A percentile compares a stretch with the other conserved stretches of the same genome.
These are phyloP conservation scores for Nowickia ferox DNA, from an alignment of 2,888 invertebrate genomes.

Conservation along the genomic window DNA sequence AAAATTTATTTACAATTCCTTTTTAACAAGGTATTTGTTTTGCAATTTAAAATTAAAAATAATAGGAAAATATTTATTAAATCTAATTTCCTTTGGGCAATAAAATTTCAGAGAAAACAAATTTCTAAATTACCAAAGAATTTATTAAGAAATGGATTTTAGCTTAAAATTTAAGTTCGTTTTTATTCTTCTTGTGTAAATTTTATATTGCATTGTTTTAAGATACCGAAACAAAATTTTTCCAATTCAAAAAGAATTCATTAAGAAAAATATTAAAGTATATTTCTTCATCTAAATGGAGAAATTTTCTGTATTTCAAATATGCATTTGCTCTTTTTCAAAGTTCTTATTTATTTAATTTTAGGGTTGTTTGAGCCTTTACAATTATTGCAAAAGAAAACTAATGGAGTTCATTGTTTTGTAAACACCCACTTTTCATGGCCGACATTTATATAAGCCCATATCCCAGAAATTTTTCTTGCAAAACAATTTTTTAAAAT, in stretches of 20 bases:
- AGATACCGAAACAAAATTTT: not conserved
- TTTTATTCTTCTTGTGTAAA: no score
- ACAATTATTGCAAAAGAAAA: not conserved
- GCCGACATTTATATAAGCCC: not conserved
- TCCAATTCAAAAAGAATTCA: not conserved
- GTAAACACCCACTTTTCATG: constrained; percentile 8
- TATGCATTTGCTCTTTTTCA: no score
- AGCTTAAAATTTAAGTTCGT: no score
- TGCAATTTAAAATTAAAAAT: not conserved
- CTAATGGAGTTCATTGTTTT: constrained; percentile 27
- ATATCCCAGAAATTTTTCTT: not conserved
- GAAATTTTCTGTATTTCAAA: no score
- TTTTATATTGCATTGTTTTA: no score
- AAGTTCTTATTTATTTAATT: not conserved
- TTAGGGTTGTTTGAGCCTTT: not conserved
- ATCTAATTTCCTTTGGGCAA: no score
- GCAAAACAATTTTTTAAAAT: not conserved
- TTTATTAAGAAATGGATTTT: no score
- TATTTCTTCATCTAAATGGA: no score
- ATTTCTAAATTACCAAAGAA: no score
- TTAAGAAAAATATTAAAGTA: not conserved
- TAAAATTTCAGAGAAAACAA: no score
- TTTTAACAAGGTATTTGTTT: not conserved
- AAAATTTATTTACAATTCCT: not conserved
- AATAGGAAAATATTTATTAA: not conserved